phyloP scores from a whole-genome alignment of 92 coral and sea anemone species.

The Umimayanthus kanabou region DNA sequence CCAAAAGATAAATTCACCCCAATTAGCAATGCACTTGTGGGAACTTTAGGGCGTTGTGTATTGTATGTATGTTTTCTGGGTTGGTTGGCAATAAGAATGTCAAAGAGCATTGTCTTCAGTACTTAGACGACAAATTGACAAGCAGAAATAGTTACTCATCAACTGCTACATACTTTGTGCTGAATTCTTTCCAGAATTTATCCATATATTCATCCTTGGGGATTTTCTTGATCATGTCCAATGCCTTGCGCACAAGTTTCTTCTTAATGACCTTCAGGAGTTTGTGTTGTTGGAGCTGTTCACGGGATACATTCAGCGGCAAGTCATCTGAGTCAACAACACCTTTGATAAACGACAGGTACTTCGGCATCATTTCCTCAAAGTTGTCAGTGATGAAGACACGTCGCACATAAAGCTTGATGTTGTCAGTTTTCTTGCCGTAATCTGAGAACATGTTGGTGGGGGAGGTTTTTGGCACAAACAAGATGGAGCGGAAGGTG shows the following conservation, averaged over 20 bases:
- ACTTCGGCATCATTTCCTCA: constrained; percentile 99
- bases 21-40: too few relatives aligned
- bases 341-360: constrained; percentile 87
- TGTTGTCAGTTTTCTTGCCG: constrained; percentile 96
- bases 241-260: constrained; percentile 95
- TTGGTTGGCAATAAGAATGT: too few relatives aligned
- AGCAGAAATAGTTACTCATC: neutral
- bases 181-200: constrained; percentile 98
- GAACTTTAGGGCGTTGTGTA: too few relatives aligned
- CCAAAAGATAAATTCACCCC: too few relatives aligned
- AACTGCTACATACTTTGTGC: constrained; percentile 80
- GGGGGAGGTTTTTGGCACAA: constrained; percentile 87
- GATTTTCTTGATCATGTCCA: constrained; percentile 99
- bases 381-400: constrained; percentile 99
- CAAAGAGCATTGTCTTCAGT: too few relatives aligned
- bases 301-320: constrained; percentile 97
- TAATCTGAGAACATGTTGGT: constrained; percentile 88
- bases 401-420: constrained; percentile 96
- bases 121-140: too few relatives aligned
- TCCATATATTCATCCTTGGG: constrained; percentile 96
- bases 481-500: constrained; percentile 97
- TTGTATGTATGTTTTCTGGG: too few relatives aligned
- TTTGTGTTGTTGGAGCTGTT: constrained; percentile 96
- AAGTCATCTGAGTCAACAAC: constrained; percentile 98
- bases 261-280: constrained; percentile 97